Base-by-base conservation (phyloP, 2,113 vertebrate genomes). In the Triplophysa dalaica region DNA sequence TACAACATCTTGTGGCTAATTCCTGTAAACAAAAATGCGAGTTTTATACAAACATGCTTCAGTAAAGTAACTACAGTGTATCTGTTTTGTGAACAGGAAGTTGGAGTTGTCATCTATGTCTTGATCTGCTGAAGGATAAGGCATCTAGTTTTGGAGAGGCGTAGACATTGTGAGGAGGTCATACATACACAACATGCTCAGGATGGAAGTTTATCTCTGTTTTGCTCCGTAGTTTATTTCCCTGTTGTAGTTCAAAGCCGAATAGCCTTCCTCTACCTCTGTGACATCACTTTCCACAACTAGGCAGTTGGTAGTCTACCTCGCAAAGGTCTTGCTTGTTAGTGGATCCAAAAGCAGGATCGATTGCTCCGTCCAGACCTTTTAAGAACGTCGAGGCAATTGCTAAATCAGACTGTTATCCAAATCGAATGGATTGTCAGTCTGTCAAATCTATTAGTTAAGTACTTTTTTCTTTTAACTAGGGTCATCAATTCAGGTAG, bases 81-180 rank as follows among this genome's bases (percentile, higher is more conserved):
- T 45, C 8, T 52, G 67, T 62, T 79, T n/a, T 21, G 22, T 78
- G 54, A 26, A 8, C 85, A 99, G 97, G 97, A 84, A 99, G 97
- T 89, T 99, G 98, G 98, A 99, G 98, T 88, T 99, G 97, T 89
- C 97, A 97, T 84, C 91, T 99, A 88, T 99, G 97, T 93, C 92
- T 96, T 89, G 94, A 97, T 87, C 91, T 97, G 82, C 93, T 98
- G 88, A 95, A 96, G 91, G 96, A 98, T 89, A 96, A 96, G 87
- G 95, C 95, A 65, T 98, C 96, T n/a, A 93, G 94, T 83, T 95
- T 85, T 54, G 88, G 82, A 85, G 90, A 92, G 81, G 87, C 85
- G 50, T 92, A 87, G 85, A 65, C 38, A 10, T 80, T 41, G 2
- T 10, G 29, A 69, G 29, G 29, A 64, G 19, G 62, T 38, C 62